phyloP scores from a whole-genome alignment of 1,140 invertebrate species.

The Episyrphus balteatus region DNA sequence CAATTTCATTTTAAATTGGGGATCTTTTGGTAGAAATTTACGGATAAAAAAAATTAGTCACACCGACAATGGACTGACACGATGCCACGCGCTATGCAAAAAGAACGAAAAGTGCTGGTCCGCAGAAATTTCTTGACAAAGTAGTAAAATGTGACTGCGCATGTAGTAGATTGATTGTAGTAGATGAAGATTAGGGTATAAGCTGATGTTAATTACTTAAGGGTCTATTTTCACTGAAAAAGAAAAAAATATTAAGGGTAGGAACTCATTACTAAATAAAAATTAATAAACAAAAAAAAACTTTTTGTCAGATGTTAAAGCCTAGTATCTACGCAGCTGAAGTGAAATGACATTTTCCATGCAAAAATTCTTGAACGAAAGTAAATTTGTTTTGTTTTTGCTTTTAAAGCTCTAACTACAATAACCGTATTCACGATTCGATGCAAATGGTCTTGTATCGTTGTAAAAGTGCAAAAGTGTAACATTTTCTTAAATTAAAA shows the following conservation, averaged over 20 bases:
- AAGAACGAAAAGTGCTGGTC: background rate
- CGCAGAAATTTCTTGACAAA: conserved; percentile 13
- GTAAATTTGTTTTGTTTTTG: too few species aligned
- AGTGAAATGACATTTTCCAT: too few species aligned
- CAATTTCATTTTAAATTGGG: conserved; percentile 74
- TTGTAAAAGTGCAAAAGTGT: too few species aligned
- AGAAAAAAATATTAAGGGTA: background rate
- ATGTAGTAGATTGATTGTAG: conserved; percentile 16
- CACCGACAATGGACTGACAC: background rate
- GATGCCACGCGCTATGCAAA: background rate
- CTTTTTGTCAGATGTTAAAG: too few species aligned
- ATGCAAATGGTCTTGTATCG: too few species aligned
- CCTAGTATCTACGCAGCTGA: too few species aligned
- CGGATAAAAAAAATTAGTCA: background rate
- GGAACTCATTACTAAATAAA: background rate
- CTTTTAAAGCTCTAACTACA: too few species aligned
- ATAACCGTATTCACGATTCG: too few species aligned
- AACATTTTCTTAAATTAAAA: too few species aligned
- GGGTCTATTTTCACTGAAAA: conserved; percentile 5
- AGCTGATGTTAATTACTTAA: conserved; percentile 25
- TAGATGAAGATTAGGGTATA: conserved; percentile 21
- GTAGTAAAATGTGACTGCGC: conserved; percentile 21
- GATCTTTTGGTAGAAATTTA: conserved; percentile 6
- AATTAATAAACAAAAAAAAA: too few species aligned
- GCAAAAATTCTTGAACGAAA: too few species aligned